Percentiles rank a stretch among this genome's conserved stretches.
Conservation (phyloP, 2,797 vertebrate species). For the Anguilla pacifica region DNA sequence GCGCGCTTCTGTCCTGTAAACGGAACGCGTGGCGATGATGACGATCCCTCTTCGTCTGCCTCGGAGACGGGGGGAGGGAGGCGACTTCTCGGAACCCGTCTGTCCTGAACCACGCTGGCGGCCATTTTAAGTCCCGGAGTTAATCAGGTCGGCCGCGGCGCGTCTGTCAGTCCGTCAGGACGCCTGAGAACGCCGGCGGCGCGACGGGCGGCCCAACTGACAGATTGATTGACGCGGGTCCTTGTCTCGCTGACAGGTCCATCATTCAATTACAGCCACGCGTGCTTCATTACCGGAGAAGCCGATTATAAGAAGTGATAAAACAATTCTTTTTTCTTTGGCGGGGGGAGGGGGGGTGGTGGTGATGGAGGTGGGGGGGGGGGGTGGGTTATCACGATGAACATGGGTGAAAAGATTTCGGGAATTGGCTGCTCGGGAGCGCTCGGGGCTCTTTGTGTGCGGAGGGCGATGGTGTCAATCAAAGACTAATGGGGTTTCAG, state of each 20-base stretch:
- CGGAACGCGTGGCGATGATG: not conserved
- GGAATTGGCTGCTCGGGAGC: not conserved
- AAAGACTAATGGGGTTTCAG: not conserved
- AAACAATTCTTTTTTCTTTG: not conserved
- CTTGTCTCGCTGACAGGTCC: not conserved
- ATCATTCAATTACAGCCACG: not conserved
- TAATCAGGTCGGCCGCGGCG: not conserved
- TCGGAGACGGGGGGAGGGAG: not conserved
- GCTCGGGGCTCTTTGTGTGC: not conserved
- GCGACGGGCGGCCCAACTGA: not conserved
- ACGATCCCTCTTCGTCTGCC: not conserved
- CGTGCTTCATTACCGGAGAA: not conserved
- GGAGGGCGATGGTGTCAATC: not conserved
- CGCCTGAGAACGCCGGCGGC: not conserved
- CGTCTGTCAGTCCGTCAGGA: not conserved
- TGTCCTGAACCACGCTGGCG: not conserved
- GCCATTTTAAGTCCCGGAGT: not conserved
- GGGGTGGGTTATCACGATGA: not conserved
- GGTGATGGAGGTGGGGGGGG: too few relatives aligned
- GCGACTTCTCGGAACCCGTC: not conserved
- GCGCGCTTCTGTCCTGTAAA: not conserved
- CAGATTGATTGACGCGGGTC: constrained; percentile 1
- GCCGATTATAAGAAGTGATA: not conserved
- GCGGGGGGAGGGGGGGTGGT: not conserved
- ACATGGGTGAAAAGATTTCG: not conserved